Conservation (phyloP, 2,113 vertebrate genomes). For the Heteronetta atricapilla region DNA sequence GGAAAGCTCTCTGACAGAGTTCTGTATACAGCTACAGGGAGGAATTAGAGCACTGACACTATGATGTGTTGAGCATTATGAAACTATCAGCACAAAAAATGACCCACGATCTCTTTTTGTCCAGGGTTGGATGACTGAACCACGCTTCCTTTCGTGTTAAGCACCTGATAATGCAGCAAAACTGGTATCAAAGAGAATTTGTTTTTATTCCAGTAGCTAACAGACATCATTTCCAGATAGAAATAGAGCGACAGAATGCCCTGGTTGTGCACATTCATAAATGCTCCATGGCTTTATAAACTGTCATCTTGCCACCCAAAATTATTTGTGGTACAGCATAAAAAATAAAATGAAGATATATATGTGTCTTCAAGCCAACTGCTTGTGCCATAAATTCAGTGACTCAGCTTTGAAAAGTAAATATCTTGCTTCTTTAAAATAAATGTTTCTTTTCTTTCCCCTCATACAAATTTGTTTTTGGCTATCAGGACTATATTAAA, state of each 20-base stretch:
- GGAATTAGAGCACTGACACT: neutral
- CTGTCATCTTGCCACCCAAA: neutral
- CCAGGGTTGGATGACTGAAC: neutral
- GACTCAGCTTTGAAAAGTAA: conserved; percentile 62
- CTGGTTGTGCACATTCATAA: neutral
- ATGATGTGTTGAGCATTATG: neutral
- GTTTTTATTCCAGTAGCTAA: neutral
- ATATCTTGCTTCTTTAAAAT: conserved; percentile 57
- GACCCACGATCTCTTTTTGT: neutral
- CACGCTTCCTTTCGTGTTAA: neutral
- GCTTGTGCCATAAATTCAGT: conserved; percentile 22
- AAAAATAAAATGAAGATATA: neutral
- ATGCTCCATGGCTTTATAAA: neutral
- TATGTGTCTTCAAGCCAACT: conserved; percentile 4
- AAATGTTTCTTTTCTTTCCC: conserved; percentile 43
- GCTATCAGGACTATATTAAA: conserved; percentile 55
- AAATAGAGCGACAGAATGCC: neutral
- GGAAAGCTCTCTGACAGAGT: neutral
- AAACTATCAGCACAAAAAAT: neutral
- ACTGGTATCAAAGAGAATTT: neutral
- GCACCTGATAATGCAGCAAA: neutral
- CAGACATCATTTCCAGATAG: neutral
- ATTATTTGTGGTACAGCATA: neutral
- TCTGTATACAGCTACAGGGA: neutral
- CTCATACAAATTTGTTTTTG: conserved; percentile 50